Evolutionary conservation across 1,140 invertebrate genomes (phyloP).

Genomic region (Pentalonia nigronervosa): DNA sequence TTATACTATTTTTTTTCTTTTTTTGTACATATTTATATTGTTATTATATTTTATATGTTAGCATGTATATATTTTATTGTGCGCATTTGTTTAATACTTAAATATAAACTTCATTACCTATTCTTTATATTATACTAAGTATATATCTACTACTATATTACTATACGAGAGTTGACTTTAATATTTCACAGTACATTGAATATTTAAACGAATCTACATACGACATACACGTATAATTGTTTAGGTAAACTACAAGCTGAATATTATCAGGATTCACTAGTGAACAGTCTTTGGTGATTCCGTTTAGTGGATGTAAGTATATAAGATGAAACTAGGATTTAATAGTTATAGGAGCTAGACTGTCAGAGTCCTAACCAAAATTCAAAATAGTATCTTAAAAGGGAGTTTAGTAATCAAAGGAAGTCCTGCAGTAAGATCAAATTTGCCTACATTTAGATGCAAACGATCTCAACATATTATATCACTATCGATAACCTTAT

Average conservation of each 20-base stretch:
- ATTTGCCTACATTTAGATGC: no score
- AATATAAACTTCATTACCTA: neutral
- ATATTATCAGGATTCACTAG: no score
- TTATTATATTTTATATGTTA: neutral
- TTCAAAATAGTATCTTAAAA: no score
- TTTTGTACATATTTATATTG: slow-evolving; percentile 43
- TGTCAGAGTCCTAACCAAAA: no score
- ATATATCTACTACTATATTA: neutral
- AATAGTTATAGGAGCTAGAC: no score
- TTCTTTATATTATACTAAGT: neutral
- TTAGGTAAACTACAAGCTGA: neutral
- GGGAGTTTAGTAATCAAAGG: no score
- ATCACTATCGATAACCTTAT: no score
- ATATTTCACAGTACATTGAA: neutral
- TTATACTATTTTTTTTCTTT: slow-evolving; percentile 10
- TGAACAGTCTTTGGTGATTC: neutral
- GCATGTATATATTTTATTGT: slow-evolving; percentile 21
- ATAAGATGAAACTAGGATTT: no score
- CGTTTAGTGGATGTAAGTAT: neutral
- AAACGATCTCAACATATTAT: no score
- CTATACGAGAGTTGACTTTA: neutral
- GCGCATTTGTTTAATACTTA: slow-evolving; percentile 13
- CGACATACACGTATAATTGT: neutral
- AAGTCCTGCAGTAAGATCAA: no score
- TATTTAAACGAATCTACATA: neutral